Evolutionary conservation across 2,888 invertebrate genomes (phyloP).

Genomic region (Ichneumoninae sp.): DNA sequence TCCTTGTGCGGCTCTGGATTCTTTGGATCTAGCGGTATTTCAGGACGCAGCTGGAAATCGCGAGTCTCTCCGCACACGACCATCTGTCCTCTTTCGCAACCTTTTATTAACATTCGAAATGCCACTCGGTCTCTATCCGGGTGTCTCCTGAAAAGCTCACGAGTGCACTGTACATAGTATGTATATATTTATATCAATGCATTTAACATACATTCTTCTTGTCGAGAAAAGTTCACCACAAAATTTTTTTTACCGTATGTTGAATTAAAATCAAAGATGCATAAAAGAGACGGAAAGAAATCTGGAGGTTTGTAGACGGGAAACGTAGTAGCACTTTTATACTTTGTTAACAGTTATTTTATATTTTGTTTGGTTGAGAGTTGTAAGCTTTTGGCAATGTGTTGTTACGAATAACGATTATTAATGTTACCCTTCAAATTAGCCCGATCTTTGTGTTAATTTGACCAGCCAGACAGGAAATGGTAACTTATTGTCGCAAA

Average conservation of each 20-base stretch:
- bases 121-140: background rate
- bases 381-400: background rate
- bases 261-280: background rate
- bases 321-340: background rate
- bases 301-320: background rate
- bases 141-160: background rate
- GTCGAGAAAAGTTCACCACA: background rate
- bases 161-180: background rate
- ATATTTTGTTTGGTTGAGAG: too few relatives aligned
- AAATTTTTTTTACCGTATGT: background rate
- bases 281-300: background rate
- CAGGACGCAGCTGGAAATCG: constrained; percentile 24
- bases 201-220: background rate
- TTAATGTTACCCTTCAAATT: too few relatives aligned
- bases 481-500: too few relatives aligned
- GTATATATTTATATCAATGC: background rate
- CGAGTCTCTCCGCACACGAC: background rate
- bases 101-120: constrained; percentile 10
- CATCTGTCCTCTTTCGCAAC: constrained; percentile 1
- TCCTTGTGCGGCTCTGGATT: constrained; percentile 48
- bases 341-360: too few relatives aligned
- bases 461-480: too few relatives aligned
- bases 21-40: constrained; percentile 47
- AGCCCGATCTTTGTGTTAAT: too few relatives aligned
- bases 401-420: too few relatives aligned